These are phyloP conservation scores for Pheucticus melanocephalus DNA, from an alignment of 2,113 vertebrate genomes.

Conservation along the genomic window DNA sequence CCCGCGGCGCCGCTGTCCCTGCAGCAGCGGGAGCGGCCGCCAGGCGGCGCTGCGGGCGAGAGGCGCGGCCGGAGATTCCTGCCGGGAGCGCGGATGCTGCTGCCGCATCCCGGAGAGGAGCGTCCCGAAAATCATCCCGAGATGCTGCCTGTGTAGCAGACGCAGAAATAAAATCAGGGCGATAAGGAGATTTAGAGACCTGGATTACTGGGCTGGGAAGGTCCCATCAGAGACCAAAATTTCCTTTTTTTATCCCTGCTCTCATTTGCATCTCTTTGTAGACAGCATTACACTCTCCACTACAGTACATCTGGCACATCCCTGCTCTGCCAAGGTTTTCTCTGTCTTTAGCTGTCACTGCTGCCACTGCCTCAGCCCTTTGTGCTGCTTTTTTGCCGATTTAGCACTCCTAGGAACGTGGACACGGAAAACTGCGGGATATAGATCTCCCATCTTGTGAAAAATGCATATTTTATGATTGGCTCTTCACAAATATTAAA, in stretches of 20 bases:
- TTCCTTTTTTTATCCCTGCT: background rate
- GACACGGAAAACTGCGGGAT: background rate
- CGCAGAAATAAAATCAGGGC: background rate
- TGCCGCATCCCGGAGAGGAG: accelerated
- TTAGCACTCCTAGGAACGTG: background rate
- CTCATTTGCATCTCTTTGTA: background rate
- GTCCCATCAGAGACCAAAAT: background rate
- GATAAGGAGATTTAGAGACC: background rate
- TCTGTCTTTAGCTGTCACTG: background rate
- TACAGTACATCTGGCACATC: background rate
- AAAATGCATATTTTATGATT: too few species aligned
- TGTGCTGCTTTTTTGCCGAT: background rate
- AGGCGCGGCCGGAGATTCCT: accelerated
- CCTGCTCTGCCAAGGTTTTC: background rate
- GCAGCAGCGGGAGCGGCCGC: background rate
- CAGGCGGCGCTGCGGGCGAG: background rate
- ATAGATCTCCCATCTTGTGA: background rate
- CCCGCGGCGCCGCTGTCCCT: accelerated
- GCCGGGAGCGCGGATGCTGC: accelerated
- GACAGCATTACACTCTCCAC: accelerated
- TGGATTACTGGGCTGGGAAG: too few species aligned
- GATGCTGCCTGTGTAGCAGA: accelerated
- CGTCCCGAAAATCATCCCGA: accelerated
- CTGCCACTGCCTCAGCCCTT: background rate
- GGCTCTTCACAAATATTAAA: too few species aligned